Base-by-base conservation (phyloP, 2,888 invertebrate genomes). In the Cantharis nigra region DNA sequence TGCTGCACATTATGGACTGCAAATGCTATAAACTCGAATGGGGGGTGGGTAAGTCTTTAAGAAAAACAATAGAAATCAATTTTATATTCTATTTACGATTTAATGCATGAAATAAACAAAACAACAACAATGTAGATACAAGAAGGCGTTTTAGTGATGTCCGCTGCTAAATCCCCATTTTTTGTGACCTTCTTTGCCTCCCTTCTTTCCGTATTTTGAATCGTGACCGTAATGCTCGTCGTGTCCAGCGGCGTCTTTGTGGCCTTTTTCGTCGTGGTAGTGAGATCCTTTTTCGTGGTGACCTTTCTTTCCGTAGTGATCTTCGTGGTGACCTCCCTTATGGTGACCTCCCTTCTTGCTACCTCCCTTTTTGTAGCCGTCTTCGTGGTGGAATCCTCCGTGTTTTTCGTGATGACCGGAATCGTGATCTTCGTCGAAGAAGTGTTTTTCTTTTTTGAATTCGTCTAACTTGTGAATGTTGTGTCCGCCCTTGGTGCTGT, bases 381-480 rank as follows among this genome's bases (percentile, higher is more conserved):
- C 94, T 85, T 93, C 94, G 86, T 96, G 94, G 85, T 95, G 94
- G 87, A 92, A 93, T 49, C 92, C 94, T 79, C 95, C 96, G 85
- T 96, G 94, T 85, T 95, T 95, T 85, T 94, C 94, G 87, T 95
- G 94, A 83, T 94, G 94, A 0, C 94, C 95, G 65, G 93, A 93
- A 84, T 95, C 95, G 82, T 96, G 95, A 84, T 95, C 93, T 88
- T 96, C 96, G 83, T 96, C 96, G 87, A 93, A 95, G 92, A 95
- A 96, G 85, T 95, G 93, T 85, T 96, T 96, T 84, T 96, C 94
- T 87, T 96, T 96, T 86, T 95, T 95, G 88, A 92, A 95, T 88
- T 96, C 96, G 87, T 96, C 95, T 78, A 94, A 88, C 85, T 96
- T 96, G 88, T 96, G 95, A 9, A 96, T 91, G 86, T 95, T 94